Evolutionary conservation across 2,797 vertebrate species (phyloP), one percentile per base, ranked within the genome.

Genomic region (Oreochromis mossambicus): DNA sequence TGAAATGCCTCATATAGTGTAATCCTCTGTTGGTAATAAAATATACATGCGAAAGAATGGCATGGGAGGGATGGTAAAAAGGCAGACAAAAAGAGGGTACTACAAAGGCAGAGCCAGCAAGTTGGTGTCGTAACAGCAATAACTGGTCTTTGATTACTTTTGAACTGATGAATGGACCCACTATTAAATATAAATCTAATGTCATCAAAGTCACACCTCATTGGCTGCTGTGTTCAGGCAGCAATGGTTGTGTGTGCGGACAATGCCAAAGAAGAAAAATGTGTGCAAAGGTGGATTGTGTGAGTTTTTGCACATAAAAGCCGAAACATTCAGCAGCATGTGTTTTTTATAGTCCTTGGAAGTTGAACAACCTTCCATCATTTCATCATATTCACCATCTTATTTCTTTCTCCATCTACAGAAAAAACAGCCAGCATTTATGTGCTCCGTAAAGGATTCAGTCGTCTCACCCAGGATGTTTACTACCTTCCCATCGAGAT

Each of bases 401-500:
- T 80, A 8, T 83, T 61, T 84, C 29, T 68, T 29, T 24, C 15
- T 81, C 7, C 38, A 24, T 66, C 81, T 52, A 7, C 97, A 99
- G 98, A 99, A 94, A 97, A 97, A 92, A 98, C 98, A 0, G 98
- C 98, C 5, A 97, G 96, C 0, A 93, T 99, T 82, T 97, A 97
- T 0, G 97, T 98, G n/a, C 95, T 97, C 12, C 97, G 97, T 1
- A 96, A 96, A 68, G 97, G 97, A 46, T 99, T 99, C 93, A 98
- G 97, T 36, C 97, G 98, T 1, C 95, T 97, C 82, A 97, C 97
- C 66, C 98, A 99, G 95, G 97, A 98, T 2, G 63, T 98, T 2
- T 98, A 98, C 92, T 95, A 96, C 15, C 97, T 99, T 7, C 98
- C 98, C 48, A 96, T 99, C 0, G 97, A 99, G 88, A 99, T 99